Percentiles rank a stretch among this genome's conserved stretches.
phyloP scores from a whole-genome alignment of 1,140 invertebrate genomes.

The Drosophila pachea region DNA sequence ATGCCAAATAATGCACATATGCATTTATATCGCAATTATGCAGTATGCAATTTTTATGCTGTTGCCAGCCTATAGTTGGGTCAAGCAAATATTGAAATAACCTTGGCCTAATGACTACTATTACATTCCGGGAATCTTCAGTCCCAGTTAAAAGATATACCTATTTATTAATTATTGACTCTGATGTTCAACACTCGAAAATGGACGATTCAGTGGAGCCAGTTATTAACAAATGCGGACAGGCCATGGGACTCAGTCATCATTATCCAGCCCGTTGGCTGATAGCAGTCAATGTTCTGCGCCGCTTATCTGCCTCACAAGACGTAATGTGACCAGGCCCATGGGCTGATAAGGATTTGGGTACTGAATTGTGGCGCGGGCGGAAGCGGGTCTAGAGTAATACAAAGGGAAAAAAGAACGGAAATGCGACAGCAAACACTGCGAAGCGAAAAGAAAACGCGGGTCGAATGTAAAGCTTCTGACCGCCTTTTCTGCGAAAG shows the following conservation, averaged over 20 bases:
- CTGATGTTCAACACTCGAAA: neutral
- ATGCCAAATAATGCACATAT: slow-evolving; percentile 1
- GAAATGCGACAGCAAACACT: slow-evolving; percentile 52
- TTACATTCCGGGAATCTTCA: neutral
- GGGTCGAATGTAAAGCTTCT: neutral
- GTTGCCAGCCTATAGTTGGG: slow-evolving; percentile 3
- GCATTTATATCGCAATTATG: slow-evolving; percentile 17
- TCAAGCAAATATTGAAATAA: slow-evolving; percentile 8
- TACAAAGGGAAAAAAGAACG: slow-evolving; percentile 20
- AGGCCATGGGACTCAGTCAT: neutral
- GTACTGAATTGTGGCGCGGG: slow-evolving; percentile 21
- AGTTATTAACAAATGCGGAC: too few relatives aligned
- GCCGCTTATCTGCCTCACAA: slow-evolving; percentile 39
- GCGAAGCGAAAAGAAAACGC: neutral
- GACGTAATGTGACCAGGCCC: slow-evolving; percentile 20
- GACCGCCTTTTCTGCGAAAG: neutral
- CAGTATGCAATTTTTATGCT: slow-evolving; percentile 29
- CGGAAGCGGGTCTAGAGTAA: slow-evolving; percentile 39
- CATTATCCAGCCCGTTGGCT: slow-evolving; percentile 25
- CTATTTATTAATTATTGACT: too few relatives aligned
- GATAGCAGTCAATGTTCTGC: slow-evolving; percentile 8
- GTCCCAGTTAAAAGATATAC: neutral
- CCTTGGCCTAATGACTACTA: slow-evolving; percentile 39
- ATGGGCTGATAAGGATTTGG: slow-evolving; percentile 46
- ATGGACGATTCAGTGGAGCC: neutral